These are phyloP conservation scores for Cataglyphis livida DNA, from an alignment of 2,888 invertebrate species.

Conservation along the genomic window DNA sequence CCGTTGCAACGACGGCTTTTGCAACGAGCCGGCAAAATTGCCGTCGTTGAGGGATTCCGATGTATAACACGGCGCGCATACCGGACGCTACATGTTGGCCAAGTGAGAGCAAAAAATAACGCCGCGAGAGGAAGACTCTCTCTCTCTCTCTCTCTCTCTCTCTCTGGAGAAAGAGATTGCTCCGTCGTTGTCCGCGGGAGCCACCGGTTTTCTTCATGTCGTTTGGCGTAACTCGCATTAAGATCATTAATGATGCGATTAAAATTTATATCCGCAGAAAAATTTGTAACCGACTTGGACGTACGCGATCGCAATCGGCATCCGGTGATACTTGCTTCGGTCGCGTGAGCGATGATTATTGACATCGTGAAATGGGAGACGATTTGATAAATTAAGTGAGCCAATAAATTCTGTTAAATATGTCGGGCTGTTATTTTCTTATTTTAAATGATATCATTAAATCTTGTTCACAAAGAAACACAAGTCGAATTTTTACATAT, in stretches of 20 bases:
- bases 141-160: background rate
- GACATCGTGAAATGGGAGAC: conserved; percentile 20
- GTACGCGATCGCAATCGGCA: background rate
- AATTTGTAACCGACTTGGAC: conserved; percentile 32
- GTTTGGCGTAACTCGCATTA: conserved; percentile 37
- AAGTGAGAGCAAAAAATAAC: conserved; percentile 45
- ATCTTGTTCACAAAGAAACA: background rate
- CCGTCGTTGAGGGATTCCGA: conserved; percentile 63
- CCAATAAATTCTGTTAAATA: background rate
- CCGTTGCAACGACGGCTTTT: conserved; percentile 58
- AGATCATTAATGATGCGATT: conserved; percentile 59
- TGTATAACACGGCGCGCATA: conserved; percentile 66
- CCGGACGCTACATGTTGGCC: conserved; percentile 57
- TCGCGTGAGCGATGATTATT: conserved; percentile 11
- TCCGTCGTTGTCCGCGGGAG: conserved; percentile 41
- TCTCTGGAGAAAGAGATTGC: background rate
- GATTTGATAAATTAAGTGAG: background rate
- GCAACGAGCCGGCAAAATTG: conserved; percentile 66
- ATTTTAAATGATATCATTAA: background rate
- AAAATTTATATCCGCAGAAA: conserved; percentile 33
- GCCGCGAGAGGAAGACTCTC: conserved; percentile 39
- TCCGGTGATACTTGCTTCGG: background rate
- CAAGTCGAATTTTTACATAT: background rate
- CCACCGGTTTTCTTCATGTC: conserved; percentile 48
- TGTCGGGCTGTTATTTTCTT: background rate